These are phyloP conservation scores for Rhizoglyphus robini DNA, from an alignment of 1,140 invertebrate genomes.

Conservation along the genomic window DNA sequence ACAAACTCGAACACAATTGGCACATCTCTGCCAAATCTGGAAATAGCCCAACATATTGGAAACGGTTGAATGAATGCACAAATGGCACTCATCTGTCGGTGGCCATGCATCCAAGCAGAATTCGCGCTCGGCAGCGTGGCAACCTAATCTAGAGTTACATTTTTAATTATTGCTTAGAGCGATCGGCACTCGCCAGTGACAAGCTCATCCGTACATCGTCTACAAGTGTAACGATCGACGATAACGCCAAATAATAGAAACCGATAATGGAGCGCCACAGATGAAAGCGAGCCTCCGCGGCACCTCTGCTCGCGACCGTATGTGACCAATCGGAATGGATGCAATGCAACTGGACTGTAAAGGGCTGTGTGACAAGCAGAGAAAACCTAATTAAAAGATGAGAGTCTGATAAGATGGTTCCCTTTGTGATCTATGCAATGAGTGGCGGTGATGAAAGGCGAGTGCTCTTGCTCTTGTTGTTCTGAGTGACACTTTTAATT, in stretches of 20 bases:
- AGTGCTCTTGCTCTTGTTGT: neutral
- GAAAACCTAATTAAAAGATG: conserved; percentile 13
- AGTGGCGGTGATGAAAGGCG: neutral
- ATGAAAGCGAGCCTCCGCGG: neutral
- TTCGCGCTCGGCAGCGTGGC: neutral
- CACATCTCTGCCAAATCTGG: too few species aligned
- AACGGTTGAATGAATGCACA: conserved; percentile 3
- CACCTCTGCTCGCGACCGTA: too few species aligned
- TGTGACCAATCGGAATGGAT: too few species aligned
- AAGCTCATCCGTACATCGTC: too few species aligned
- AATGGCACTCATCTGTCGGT: neutral
- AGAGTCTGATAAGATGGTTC: neutral
- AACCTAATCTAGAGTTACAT: neutral
- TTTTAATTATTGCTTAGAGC: conserved; percentile 7
- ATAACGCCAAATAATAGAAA: conserved; percentile 9
- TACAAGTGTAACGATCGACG: neutral
- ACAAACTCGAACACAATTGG: too few species aligned
- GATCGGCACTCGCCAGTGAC: neutral
- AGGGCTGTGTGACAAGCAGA: too few species aligned
- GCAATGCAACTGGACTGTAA: too few species aligned
- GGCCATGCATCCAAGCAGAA: neutral
- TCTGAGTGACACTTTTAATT: conserved; percentile 1
- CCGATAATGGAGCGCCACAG: neutral
- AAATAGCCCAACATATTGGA: neutral
- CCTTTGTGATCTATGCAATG: neutral